phyloP scores from a whole-genome alignment of 2,888 invertebrate species.

The Nomada ruficornis region DNA sequence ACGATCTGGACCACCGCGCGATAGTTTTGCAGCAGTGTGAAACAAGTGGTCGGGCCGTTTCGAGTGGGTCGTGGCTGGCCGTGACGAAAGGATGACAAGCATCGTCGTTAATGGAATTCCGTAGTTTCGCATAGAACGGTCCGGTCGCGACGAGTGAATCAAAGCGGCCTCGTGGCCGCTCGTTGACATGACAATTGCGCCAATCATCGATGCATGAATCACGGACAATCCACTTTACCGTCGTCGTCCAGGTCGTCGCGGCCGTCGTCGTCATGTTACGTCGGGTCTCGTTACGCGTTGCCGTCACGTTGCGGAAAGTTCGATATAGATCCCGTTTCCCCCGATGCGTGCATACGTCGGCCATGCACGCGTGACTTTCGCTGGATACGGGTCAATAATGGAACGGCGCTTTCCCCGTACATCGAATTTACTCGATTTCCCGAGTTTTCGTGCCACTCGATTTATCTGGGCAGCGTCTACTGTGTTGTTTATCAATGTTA shows the following conservation, averaged over 20 bases:
- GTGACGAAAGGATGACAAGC: conserved; percentile 65
- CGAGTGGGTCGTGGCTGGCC: conserved; percentile 42
- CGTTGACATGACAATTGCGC: conserved; percentile 71
- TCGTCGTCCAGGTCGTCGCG: conserved; percentile 49
- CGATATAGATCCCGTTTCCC: conserved; percentile 56
- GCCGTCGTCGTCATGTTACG: conserved; percentile 53
- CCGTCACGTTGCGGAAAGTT: conserved; percentile 65
- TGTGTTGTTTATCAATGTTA: no score
- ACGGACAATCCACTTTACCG: conserved; percentile 71
- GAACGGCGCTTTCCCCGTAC: conserved; percentile 11
- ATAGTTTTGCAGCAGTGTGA: conserved; percentile 29
- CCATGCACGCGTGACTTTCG: conserved; percentile 29
- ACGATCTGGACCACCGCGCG: not conserved
- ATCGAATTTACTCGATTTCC: not conserved
- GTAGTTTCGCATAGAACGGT: conserved; percentile 60
- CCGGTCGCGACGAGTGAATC: conserved; percentile 56
- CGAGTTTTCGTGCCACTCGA: not conserved
- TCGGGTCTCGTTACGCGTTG: conserved; percentile 64
- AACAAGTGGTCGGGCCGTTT: conserved; percentile 46
- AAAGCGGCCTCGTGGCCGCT: conserved; percentile 65
- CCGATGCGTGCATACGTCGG: no score
- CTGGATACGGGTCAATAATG: conserved; percentile 39
- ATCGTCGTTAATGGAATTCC: conserved; percentile 65
- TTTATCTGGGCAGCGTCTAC: not conserved
- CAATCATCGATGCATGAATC: conserved; percentile 70